Evolutionary conservation across 2,113 vertebrate genomes (phyloP).

Genomic region (Steatornis caripensis): DNA sequence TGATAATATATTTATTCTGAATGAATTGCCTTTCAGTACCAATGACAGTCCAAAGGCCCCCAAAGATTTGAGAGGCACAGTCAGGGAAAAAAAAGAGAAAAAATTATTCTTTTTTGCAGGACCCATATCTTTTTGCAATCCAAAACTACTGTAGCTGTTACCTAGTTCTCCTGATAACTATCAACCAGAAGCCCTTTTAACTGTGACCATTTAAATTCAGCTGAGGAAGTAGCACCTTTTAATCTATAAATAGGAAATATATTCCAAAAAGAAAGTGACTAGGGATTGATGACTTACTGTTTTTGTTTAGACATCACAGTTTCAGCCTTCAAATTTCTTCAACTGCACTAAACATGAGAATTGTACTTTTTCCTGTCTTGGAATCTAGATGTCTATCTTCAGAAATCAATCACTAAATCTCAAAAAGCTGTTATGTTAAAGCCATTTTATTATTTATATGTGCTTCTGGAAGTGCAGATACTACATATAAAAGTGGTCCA

Average conservation of each 20-base stretch:
- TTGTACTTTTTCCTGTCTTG: background rate
- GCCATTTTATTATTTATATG: background rate
- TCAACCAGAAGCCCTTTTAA: background rate
- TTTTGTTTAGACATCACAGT: background rate
- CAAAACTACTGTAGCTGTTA: background rate
- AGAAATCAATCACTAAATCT: background rate
- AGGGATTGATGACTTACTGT: background rate
- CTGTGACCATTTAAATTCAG: background rate
- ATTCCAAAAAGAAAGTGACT: background rate
- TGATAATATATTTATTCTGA: background rate
- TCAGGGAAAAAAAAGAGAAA: background rate
- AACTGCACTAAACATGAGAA: background rate
- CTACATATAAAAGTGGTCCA: background rate
- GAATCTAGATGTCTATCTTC: background rate
- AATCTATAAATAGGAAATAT: background rate
- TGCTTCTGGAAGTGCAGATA: background rate
- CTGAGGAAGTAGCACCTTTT: background rate
- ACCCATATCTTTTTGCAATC: background rate
- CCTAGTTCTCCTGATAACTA: background rate
- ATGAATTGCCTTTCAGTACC: background rate
- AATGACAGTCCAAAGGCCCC: background rate
- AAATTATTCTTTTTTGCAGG: background rate
- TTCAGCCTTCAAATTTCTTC: background rate
- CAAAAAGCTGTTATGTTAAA: background rate
- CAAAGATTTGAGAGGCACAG: background rate